Conservation (phyloP, 2,113 vertebrate genomes). For the Labrus mixtus region DNA sequence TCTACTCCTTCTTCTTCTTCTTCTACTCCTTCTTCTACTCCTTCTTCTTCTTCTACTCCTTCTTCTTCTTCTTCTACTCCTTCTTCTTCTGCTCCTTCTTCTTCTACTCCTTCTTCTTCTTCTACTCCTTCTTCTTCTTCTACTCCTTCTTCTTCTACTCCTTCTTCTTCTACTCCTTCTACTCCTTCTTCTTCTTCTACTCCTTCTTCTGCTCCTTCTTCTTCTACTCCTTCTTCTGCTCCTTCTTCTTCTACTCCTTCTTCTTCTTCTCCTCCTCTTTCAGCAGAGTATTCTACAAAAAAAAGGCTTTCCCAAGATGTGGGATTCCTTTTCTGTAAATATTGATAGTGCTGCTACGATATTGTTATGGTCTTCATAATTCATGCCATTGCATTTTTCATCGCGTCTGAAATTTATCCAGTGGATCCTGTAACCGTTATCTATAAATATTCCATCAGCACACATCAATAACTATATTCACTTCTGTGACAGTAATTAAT, state of each 20-base stretch:
- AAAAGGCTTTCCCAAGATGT: conserved; percentile 54
- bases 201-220: too few relatives aligned
- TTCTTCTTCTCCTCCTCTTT: neutral
- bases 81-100: too few relatives aligned
- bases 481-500: conserved; percentile 1
- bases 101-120: too few relatives aligned
- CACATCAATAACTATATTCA: neutral
- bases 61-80: neutral
- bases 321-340: conserved; percentile 70
- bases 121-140: neutral
- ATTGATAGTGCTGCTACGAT: conserved; percentile 71
- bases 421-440: conserved; percentile 3
- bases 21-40: too few relatives aligned
- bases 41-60: too few relatives aligned
- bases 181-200: neutral
- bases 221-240: too few relatives aligned
- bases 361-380: conserved; percentile 76
- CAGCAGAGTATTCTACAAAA: conserved; percentile 8
- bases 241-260: too few relatives aligned
- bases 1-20: neutral
- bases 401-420: conserved; percentile 39
- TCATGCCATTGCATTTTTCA: conserved; percentile 77
- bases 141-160: too few relatives aligned
- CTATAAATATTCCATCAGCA: neutral
- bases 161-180: too few relatives aligned